Evolutionary conservation across 2,113 vertebrate species (phyloP), one percentile per base, ranked within the genome.

Genomic region (Catharus fuscescens): DNA sequence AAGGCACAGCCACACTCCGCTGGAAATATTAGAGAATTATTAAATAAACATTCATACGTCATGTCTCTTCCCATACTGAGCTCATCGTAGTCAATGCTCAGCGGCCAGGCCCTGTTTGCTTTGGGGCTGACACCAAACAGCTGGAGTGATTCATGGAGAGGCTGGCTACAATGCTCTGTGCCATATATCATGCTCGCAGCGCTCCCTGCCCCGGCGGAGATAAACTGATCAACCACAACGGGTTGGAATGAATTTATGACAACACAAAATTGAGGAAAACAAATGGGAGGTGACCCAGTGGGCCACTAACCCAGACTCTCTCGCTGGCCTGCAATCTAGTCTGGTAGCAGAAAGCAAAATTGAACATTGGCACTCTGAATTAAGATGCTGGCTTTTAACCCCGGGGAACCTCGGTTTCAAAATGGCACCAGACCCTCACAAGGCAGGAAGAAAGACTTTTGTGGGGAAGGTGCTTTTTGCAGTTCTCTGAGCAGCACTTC

Each of bases 201-300:
- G 97, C 98, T 98, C 97, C 97, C 97, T 97, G 98, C 97, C 98
- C 98, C 93, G 95, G 97, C 97, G 95, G 98, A 98, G 98, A 97
- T 98, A 98, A 98, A 97, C 97, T 97, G 97, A 98, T 98, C 97
- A 98, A 98, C 97, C 98, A 98, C 98, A 96, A 98, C 97, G 97
- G 98, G 97, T 97, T 98, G 98, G 98, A 98, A 99, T 98, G 98
- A 99, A 99, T 99, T 99, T 99, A 99, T 98, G 98, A 98, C 98
- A 98, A 98, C 98, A 98, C 98, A 98, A 98, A 98, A 98, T 98
- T 98, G 98, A 98, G 98, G 98, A 98, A 98, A 98, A 98, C 98
- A 98, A 98, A 98, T 98, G 98, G 98, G 97, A 98, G 98, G 98
- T 98, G 98, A 98, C 98, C 98, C 97, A 96, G 83, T 95, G 97